Percentiles rank a stretch among this genome's conserved stretches.
Conservation (phyloP, 1,140 invertebrate species). For the Euura saliciscinereae region DNA sequence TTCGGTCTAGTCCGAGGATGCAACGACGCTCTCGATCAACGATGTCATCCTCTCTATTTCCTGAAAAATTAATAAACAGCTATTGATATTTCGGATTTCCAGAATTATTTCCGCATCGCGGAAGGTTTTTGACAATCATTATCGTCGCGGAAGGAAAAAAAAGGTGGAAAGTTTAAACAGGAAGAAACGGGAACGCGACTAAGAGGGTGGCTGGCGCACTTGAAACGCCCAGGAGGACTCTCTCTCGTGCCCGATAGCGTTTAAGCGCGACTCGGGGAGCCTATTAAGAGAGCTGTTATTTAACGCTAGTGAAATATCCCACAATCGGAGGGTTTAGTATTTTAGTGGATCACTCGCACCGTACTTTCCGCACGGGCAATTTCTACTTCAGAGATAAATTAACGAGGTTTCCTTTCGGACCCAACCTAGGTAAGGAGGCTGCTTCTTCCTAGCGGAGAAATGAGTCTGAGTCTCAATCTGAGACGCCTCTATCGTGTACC, state of each 20-base stretch:
- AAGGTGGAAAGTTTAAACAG: not conserved
- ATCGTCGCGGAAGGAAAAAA: not conserved
- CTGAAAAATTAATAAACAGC: too few species aligned
- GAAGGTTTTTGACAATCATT: not conserved
- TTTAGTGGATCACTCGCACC: not conserved
- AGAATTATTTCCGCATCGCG: not conserved
- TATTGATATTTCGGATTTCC: not conserved
- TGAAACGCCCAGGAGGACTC: not conserved
- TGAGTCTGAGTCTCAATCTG: not conserved
- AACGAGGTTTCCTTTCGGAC: not conserved
- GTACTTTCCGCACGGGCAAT: not conserved
- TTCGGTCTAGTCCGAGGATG: too few species aligned
- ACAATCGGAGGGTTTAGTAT: not conserved
- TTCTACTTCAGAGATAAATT: not conserved
- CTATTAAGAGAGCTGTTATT: conserved; percentile 2
- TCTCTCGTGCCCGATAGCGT: not conserved
- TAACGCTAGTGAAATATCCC: conserved; percentile 2
- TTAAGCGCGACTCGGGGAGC: not conserved
- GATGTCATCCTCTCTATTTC: too few species aligned
- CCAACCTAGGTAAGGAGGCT: not conserved
- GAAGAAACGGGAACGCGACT: not conserved
- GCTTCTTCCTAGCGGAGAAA: too few species aligned
- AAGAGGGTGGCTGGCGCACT: not conserved
- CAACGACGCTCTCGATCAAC: too few species aligned
- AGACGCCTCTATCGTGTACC: not conserved